Base-by-base conservation (phyloP, 2,888 invertebrate species). In the Leptinotarsa tumamoca region DNA sequence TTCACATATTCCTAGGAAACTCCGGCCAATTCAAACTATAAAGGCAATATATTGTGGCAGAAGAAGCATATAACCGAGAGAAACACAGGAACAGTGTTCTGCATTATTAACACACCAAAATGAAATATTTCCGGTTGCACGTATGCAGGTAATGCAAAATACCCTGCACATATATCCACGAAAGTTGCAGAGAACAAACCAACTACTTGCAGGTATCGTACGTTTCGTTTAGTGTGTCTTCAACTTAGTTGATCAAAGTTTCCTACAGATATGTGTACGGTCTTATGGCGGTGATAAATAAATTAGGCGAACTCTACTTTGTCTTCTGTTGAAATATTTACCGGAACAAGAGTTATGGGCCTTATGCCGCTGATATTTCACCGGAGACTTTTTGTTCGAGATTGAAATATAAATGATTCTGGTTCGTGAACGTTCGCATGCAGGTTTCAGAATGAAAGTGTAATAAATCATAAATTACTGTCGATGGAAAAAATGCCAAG, bases 71-170 rank as follows among this genome's bases (percentile, higher is more conserved):
- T 71, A 73, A 73, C 75, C 27, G 66, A 72, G 73, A 52, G 52
- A 52, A 43, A 43, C 18, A 18, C 18, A 75, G 78, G 73, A 77
- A 73, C 77, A 70, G 74, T 67, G 67, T 76, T 72, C 70, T 80
- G 75, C 80, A 80, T 80, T 80, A 80, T 80, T 80, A 80, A 80
- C 78, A 78, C 21, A 75, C 75, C 76, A 73, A 78, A 78, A 75
- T 79, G 78, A 78, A 80, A 75, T 79, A 81, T 81, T 80, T 72
- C 67, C 63, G 51, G 74, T 67, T 72, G 54, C 72, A 74, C 74
- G 74, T 72, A 77, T 77, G 79, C 77, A 77, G 74, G 78, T 77
- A 79, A 73, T 75, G 74, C 72, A 66, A 51, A 33, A 27, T 63
- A 33, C 33, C 27, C 17, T 63, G 70, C 76, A 76, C 76, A 73